These are phyloP conservation scores for Porphyrio hochstetteri DNA, from an alignment of 2,113 vertebrate species.

Conservation along the genomic window DNA sequence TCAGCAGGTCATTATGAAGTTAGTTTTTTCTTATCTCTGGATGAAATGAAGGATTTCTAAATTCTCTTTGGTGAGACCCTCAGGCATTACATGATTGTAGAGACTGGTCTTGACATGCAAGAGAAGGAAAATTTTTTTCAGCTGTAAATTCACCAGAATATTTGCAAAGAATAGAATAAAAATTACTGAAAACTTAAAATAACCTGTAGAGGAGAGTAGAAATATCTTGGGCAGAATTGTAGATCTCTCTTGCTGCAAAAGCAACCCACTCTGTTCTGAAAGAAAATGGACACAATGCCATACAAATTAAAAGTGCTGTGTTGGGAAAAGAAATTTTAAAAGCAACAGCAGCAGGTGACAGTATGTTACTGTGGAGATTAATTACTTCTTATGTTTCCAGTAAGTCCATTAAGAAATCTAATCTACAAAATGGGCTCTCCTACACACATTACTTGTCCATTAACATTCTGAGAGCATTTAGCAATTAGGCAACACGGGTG, in stretches of 20 bases:
- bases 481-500: not conserved
- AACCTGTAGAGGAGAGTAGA: not conserved
- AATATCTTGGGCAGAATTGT: not conserved
- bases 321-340: not conserved
- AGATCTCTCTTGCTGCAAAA: not conserved
- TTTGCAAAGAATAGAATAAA: not conserved
- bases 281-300: not conserved
- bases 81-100: accelerated
- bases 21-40: not conserved
- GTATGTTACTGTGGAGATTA: constrained; percentile 9
- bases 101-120: not conserved
- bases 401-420: constrained; percentile 64
- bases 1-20: not conserved
- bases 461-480: constrained; percentile 26
- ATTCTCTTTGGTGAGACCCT: not conserved
- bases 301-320: not conserved
- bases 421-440: constrained; percentile 40
- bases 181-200: not conserved
- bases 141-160: not conserved
- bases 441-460: constrained; percentile 21
- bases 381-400: constrained; percentile 22
- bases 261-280: accelerated
- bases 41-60: not conserved
- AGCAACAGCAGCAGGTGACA: not conserved
- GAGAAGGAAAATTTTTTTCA: not conserved